Base-by-base conservation (phyloP, 2,888 invertebrate genomes). In the Lithophane ornitopus region DNA sequence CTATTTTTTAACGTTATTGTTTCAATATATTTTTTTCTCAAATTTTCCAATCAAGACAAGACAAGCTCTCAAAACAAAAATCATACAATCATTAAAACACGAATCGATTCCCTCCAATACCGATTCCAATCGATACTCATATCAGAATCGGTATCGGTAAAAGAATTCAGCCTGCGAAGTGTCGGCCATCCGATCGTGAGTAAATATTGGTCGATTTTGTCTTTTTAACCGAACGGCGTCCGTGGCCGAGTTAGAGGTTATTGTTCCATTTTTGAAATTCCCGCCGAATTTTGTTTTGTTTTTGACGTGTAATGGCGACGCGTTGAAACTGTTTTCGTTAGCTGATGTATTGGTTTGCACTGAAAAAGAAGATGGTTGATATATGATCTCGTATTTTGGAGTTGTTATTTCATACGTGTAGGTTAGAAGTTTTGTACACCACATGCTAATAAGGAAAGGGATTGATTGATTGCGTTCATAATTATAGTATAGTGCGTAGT, bases 221-320 rank as follows among this genome's bases (percentile, higher is more conserved):
- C 94, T 95, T 95, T 95, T 95, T 94, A 86, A 70, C 84, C 69
- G 86, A 89, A 89, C 91, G 92, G 92, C 93, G 95, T 92, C 95
- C 95, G 92, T 96, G 96, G 96, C 96, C 96, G 95, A 95, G 95
- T 96, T 95, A 94, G 94, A 94, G 95, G 94, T 93, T 94, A 94
- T 92, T 94, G 95, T 95, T 95, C 95, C 93, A 94, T 95, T 95
- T 95, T 94, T 93, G 89, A 94, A 95, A 92, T 94, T 92, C 92
- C 89, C 92, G 92, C 93, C 90, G 89, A 90, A 92, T 92, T 92
- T 92, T 91, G 91, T 91, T 90, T 91, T 90, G 87, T 90, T 85
- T 85, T 77, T 84, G 82, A 76, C 72, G 77, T 85, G 85, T 88
- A 92, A 91, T 91, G 91, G 91, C 78, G 82, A 78, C 85, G 82